Evolutionary conservation across 2,888 invertebrate species (phyloP), one percentile per base, ranked within the genome.

Genomic region (Pollenia griseotomentosa): DNA sequence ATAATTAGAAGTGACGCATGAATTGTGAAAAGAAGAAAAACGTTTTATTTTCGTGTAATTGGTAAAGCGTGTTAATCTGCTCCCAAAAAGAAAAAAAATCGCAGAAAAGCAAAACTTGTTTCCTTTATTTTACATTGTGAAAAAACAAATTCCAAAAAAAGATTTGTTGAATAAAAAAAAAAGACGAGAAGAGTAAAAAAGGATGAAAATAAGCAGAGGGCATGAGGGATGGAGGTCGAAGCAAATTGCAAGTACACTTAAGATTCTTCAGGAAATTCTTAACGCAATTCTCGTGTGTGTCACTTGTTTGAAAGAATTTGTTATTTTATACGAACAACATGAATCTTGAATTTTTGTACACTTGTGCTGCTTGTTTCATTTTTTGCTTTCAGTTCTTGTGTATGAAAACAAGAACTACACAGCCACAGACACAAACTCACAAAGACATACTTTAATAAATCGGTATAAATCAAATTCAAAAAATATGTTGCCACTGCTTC

Each of bases 31-130:
- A 55, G 23, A 46, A 55, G 51, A 6, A 73, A 71, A 71, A 55
- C 16, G 23, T 79, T 86, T 78, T 79, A 74, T 57, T 40, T 65
- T 83, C 63, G 0, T 65, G 74, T 80, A 82, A 82, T 78, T 82
- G 82, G 61, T 70, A 78, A 86, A 75, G 82, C 74, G 79, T 86
- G 82, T 74, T 74, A 86, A 75, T 86, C 83, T 71, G 82, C 61
- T 70, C 11, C 11, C 68, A 63, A 40, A 23, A 44, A 75, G 5
- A 80, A 59, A 23, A 59, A 14, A 55, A n/a, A 53, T 19, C 46
- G 40, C 42, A n/a, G 42, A 42, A 40, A 40, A 33, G 3, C 33
- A 19, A 61, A 14, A 40, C 16, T 63, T 33, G 2, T 12, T 16
- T 8, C 6, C 44, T n/a, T 55, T 57, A 65, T 10, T 44, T 65